phyloP scores from a whole-genome alignment of 2,113 vertebrate genomes.

The Macrotus californicus region DNA sequence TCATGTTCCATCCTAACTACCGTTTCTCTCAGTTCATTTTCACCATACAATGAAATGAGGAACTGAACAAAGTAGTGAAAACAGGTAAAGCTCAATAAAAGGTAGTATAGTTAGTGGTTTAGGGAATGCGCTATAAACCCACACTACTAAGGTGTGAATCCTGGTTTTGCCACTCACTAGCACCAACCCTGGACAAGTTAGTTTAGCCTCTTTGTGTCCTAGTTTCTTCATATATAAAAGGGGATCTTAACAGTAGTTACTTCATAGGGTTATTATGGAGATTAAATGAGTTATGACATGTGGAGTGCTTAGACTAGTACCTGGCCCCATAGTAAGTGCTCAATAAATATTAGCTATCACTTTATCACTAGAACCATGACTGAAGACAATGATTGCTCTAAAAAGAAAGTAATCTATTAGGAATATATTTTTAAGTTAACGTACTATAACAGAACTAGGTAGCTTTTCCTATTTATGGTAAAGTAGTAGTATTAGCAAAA shows the following conservation, averaged over 20 bases:
- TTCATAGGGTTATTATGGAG: neutral
- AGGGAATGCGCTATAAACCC: neutral
- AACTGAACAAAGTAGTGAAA: neutral
- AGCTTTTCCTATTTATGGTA: neutral
- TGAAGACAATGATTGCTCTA: neutral
- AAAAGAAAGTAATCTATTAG: neutral
- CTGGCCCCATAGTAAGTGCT: neutral
- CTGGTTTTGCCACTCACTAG: neutral
- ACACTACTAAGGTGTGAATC: neutral
- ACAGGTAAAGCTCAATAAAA: neutral
- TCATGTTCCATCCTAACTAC: neutral
- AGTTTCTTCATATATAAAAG: neutral
- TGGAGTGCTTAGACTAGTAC: neutral
- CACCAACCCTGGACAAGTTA: neutral
- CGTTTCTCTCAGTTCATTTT: slow-evolving; percentile 16
- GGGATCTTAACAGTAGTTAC: neutral
- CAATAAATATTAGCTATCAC: neutral
- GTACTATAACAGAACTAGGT: neutral
- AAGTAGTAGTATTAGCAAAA: neutral
- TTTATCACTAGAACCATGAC: neutral
- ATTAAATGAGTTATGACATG: neutral
- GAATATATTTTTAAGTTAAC: neutral
- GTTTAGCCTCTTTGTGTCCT: neutral
- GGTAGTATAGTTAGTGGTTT: neutral
- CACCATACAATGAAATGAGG: neutral